phyloP scores from a whole-genome alignment of 2,113 vertebrate species.

The Phainopepla nitens region DNA sequence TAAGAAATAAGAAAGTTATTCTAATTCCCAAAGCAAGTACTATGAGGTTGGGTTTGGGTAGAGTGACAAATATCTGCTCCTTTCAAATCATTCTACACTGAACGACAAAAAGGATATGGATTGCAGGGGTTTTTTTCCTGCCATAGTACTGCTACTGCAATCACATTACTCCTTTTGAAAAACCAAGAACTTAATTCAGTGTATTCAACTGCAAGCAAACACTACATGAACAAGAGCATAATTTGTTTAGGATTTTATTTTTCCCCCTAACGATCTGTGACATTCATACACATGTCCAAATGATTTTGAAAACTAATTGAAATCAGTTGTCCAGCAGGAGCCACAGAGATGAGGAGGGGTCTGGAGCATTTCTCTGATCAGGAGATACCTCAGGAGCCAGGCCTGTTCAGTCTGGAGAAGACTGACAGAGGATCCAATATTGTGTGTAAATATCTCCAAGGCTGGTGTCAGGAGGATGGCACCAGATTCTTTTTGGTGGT shows the following conservation, averaged over 20 bases:
- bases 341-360: background rate
- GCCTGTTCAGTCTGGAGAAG: background rate
- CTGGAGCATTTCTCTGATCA: background rate
- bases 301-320: background rate
- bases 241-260: background rate
- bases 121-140: background rate
- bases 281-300: background rate
- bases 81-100: background rate
- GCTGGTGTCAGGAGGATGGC: background rate
- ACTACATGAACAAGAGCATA: background rate
- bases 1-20: background rate
- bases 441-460: background rate
- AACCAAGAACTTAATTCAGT: background rate
- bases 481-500: background rate
- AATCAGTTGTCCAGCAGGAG: background rate
- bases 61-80: background rate
- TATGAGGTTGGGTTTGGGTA: background rate
- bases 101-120: background rate
- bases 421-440: background rate
- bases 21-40: background rate
- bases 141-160: background rate
- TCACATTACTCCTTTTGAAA: background rate
- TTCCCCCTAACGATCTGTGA: background rate
- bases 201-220: background rate
- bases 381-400: accelerated